Conservation (phyloP, 2,888 invertebrate genomes). For the Leptarthrus brevirostris region DNA sequence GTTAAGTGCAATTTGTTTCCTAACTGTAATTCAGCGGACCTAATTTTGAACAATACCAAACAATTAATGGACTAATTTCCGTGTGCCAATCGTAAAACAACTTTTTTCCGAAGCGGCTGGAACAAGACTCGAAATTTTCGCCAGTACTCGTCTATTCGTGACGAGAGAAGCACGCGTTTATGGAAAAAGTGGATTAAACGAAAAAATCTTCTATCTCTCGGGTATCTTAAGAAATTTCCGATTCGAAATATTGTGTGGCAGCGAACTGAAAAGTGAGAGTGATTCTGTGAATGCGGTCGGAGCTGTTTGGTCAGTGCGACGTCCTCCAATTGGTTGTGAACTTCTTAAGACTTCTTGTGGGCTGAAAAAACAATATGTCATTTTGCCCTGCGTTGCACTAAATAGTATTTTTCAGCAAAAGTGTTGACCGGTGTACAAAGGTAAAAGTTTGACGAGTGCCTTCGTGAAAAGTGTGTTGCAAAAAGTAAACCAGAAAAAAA, state of each 20-base stretch:
- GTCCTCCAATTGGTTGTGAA: not conserved
- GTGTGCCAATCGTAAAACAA: slow-evolving; percentile 2
- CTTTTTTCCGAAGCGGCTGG: not conserved
- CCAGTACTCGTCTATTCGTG: slow-evolving; percentile 24
- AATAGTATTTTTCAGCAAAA: not conserved
- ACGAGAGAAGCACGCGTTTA: slow-evolving; percentile 4
- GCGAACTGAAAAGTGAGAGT: slow-evolving; percentile 24
- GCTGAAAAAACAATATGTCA: no score
- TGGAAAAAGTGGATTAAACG: not conserved
- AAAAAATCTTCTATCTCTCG: not conserved
- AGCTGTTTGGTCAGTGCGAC: not conserved
- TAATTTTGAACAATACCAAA: not conserved
- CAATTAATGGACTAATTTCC: slow-evolving; percentile 29
- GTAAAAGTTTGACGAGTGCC: no score
- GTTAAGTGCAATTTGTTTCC: slow-evolving; percentile 15
- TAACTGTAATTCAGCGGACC: not conserved
- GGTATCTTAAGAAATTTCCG: slow-evolving; percentile 12
- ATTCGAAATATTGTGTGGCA: not conserved
- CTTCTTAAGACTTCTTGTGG: no score
- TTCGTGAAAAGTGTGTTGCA: no score
- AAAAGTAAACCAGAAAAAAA: not conserved
- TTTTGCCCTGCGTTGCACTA: no score
- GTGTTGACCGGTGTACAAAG: not conserved
- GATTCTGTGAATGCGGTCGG: no score
- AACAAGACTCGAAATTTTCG: not conserved